Evolutionary conservation across 2,113 vertebrate species (phyloP), one percentile per base, ranked within the genome.

Genomic region (Podiceps cristatus): DNA sequence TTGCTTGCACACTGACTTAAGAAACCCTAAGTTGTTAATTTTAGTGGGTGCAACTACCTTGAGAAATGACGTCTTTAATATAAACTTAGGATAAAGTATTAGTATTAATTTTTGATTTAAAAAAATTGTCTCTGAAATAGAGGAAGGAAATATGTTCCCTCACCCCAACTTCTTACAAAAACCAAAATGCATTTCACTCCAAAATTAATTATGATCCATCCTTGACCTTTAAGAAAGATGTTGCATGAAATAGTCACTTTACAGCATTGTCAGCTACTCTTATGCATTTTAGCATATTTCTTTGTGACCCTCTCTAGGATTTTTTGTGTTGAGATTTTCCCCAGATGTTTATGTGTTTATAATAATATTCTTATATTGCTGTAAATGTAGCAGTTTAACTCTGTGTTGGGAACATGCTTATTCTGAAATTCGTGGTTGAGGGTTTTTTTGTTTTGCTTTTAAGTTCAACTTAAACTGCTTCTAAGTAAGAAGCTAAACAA

Each of bases 11-110:
- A 9, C 9, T 45, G 42, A 27, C 44, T 52, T 67, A 19, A 90
- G 37, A 35, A 81, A 60, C 28, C 0, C 0, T 33, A 55, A 64
- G 3, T n/a, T 88, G 69, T 33, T 72, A 49, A 25, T 31, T 24
- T 69, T 53, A 91, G 29, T 45, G 40, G 24, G 6, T 84, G 25
- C 49, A 77, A 7, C 22, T 63, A 53, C 10, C 50, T 45, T 52
- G 37, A 86, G 20, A 42, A 75, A n/a, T 2, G 2, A 44, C 59
- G 28, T 81, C 71, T 71, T 83, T 56, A 37, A 29, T 49, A 52
- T 7, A 44, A 77, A 76, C 33, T 37, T 85, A 33, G 24, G 24
- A 42, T 50, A 56, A 83, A 67, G 18, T 2, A 2, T 53, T 66
- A 56, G 6, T 53, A 23, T 75, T 45, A 19, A 49, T 50, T 67